Percentiles rank a stretch among this genome's conserved stretches.
Conservation (phyloP, 2,113 vertebrate species). For the Brachyhypopomus gauderio region DNA sequence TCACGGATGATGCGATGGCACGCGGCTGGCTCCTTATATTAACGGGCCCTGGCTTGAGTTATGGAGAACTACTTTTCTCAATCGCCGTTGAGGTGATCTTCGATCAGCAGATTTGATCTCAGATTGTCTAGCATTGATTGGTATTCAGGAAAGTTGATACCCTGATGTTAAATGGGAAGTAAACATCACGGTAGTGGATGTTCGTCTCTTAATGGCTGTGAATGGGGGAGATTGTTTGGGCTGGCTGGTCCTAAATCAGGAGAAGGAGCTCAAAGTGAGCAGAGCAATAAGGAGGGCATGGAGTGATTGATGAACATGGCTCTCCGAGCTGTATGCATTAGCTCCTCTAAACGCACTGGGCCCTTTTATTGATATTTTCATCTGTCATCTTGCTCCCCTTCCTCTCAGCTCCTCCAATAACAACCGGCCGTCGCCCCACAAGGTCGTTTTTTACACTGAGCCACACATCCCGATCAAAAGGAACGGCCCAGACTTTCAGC, state of each 20-base stretch:
- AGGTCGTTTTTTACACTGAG: slow-evolving; percentile 50
- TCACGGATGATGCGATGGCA: neutral
- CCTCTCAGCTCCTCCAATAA: slow-evolving; percentile 38
- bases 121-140: slow-evolving; percentile 16
- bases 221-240: slow-evolving; percentile 23
- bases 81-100: neutral
- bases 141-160: slow-evolving; percentile 18
- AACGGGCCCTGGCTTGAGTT: neutral
- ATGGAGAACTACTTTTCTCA: neutral
- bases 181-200: slow-evolving; percentile 34
- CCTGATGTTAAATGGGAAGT: slow-evolving; percentile 22
- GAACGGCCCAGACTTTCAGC: slow-evolving; percentile 34
- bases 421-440: slow-evolving; percentile 43
- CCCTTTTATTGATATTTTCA: slow-evolving; percentile 55
- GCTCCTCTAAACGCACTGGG: slow-evolving; percentile 44
- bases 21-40: neutral
- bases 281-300: neutral
- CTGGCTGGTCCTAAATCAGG: slow-evolving; percentile 35
- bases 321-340: slow-evolving; percentile 38
- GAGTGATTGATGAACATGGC: slow-evolving; percentile 44
- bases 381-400: slow-evolving; percentile 42
- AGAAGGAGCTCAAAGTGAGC: slow-evolving; percentile 7
- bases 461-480: slow-evolving; percentile 50
- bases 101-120: slow-evolving; percentile 33
- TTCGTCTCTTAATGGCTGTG: slow-evolving; percentile 24